Percentiles rank a stretch among this genome's conserved stretches.
phyloP scores from a whole-genome alignment of 2,888 invertebrate species.

The Ptilodon capucinus region DNA sequence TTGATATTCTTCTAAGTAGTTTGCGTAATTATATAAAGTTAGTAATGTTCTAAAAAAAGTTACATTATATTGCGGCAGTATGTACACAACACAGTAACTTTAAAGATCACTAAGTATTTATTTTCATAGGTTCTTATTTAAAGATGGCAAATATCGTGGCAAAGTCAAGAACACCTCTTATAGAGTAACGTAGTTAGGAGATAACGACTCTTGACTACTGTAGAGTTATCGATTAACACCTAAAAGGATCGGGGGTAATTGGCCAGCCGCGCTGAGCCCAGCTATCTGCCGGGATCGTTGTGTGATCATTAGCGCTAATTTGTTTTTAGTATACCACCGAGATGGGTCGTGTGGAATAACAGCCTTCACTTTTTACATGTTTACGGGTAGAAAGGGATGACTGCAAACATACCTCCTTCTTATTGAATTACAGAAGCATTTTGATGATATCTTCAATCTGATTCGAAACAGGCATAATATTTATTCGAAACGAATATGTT shows the following conservation, averaged over 20 bases:
- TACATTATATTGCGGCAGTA: too few species aligned
- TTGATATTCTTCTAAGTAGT: too few species aligned
- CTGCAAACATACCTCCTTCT: background rate
- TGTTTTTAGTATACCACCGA: slow-evolving; percentile 3
- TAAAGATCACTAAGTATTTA: too few species aligned
- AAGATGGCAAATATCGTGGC: background rate
- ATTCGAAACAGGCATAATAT: too few species aligned
- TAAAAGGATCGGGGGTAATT: slow-evolving; percentile 30
- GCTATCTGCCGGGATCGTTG: background rate
- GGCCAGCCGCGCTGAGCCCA: slow-evolving; percentile 7
- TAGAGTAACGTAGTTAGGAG: slow-evolving; percentile 14
- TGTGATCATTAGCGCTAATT: slow-evolving; percentile 4
- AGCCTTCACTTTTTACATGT: background rate
- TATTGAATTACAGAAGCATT: too few species aligned
- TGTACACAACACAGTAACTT: too few species aligned
- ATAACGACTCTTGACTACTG: slow-evolving; percentile 13
- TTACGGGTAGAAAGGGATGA: background rate
- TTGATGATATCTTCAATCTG: too few species aligned
- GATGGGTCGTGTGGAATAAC: background rate
- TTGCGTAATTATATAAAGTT: too few species aligned
- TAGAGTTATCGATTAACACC: slow-evolving; percentile 23
- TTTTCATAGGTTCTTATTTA: background rate
- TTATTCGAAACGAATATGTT: too few species aligned
- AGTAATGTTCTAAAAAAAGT: too few species aligned
- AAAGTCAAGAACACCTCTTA: slow-evolving; percentile 1